Base-by-base conservation (phyloP, 2,113 vertebrate genomes). In the Diglossa brunneiventris region DNA sequence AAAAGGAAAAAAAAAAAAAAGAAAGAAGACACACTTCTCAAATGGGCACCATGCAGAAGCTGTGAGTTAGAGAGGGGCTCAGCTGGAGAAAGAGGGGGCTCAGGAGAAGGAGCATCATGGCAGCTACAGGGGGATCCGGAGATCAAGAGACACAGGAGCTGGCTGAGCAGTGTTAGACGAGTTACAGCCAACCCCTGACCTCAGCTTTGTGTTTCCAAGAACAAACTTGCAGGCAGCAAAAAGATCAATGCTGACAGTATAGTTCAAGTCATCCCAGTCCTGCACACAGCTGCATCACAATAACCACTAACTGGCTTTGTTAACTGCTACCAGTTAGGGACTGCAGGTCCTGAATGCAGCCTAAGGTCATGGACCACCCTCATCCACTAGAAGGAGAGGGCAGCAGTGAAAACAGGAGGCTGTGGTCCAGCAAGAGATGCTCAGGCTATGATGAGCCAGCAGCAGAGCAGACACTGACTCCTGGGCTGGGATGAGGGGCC, bases 1-100 rank as follows among this genome's bases (percentile, higher is more conserved):
- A 12, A 44, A 46, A 37, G 3, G 94, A 42, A 82, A 56, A 18
- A 14, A 56, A 18, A 14, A n/a, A 15, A 61, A 59, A 33, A 66
- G 17, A 24, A 21, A 7, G 95, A 96, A 97, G 89, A 98, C 85
- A 98, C 97, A 98, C 98, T 97, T 98, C 98, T 99, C 97, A 98
- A 98, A 98, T 98, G 95, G 92, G 97, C 56, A 62, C 98, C 98
- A 97, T 98, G 98, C 98, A 98, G 95, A 98, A 98, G 97, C 95
- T 86, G 46, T 73, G 52, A 67, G 77, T 67, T 79, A 93, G 84
- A 69, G 20, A 66, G 74, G 42, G 24, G 19, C 33, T 92, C 56
- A 33, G 53, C 67, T n/a, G 74, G 24, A 37, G 35, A 39, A 58
- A 42, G 59, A 61, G 31, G 9, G 7, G 27, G 46, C 23, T 66